Conservation (phyloP, 64 coral and sea anemone genomes). For the Montipora foliosa region DNA sequence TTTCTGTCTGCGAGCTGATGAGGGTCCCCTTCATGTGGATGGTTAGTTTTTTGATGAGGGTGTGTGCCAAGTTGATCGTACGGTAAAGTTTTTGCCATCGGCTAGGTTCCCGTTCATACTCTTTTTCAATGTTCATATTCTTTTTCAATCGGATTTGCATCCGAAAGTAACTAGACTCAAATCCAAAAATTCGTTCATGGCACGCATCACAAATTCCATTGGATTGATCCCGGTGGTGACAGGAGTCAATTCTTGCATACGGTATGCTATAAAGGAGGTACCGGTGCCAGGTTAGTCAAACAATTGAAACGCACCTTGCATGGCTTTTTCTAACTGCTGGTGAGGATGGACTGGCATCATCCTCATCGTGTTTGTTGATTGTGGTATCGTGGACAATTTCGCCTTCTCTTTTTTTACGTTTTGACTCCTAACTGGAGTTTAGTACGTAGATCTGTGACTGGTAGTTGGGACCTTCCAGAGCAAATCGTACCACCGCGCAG, state of each 20-base stretch:
- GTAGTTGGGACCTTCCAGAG: too few relatives aligned
- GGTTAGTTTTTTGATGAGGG: conserved; percentile 5
- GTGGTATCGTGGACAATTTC: neutral
- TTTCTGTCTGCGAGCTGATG: conserved; percentile 16
- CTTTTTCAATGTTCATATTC: neutral
- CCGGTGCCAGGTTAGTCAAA: neutral
- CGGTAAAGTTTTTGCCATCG: neutral
- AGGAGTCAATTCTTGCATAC: neutral
- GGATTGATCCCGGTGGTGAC: neutral
- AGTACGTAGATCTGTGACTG: neutral
- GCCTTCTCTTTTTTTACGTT: neutral
- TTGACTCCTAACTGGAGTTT: neutral
- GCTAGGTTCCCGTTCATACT: neutral
- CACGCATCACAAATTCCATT: neutral
- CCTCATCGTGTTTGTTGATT: neutral
- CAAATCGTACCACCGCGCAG: too few relatives aligned
- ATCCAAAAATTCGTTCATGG: neutral
- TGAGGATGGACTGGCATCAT: neutral
- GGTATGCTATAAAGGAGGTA: neutral
- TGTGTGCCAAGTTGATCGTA: conserved; percentile 2
- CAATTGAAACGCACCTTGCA: neutral
- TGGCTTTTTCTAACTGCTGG: neutral
- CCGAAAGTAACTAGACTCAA: neutral
- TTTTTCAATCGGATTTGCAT: neutral
- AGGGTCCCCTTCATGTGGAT: conserved; percentile 36